Evolutionary conservation across 2,888 invertebrate genomes (phyloP).

Genomic region (Agelastica alni): DNA sequence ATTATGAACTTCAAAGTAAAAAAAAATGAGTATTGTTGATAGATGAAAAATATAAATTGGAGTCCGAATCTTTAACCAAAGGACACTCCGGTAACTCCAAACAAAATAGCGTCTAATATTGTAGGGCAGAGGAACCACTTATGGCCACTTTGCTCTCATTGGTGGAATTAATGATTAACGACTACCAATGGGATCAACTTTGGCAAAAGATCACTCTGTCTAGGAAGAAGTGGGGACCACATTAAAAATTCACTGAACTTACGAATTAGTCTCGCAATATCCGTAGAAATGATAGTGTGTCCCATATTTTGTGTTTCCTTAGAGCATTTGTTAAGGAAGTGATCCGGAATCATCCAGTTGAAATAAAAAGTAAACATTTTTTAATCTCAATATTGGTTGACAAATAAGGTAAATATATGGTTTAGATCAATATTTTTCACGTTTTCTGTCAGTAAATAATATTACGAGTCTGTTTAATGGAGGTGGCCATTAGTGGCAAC

Average conservation of each 20-base stretch:
- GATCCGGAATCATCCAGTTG: slow-evolving; percentile 7
- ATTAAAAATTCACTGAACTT: slow-evolving; percentile 11
- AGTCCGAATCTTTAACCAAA: too few species aligned
- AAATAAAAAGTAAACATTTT: slow-evolving; percentile 27
- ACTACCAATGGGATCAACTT: slow-evolving; percentile 10
- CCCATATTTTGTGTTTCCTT: slow-evolving; percentile 4
- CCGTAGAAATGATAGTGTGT: background rate
- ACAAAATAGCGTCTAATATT: too few species aligned
- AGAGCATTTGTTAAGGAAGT: slow-evolving; percentile 3
- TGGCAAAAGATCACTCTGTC: slow-evolving; percentile 10
- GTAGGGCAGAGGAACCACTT: slow-evolving; percentile 11
- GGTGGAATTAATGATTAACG: too few species aligned
- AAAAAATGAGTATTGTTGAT: too few species aligned
- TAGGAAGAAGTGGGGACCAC: slow-evolving; percentile 9
- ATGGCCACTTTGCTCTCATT: slow-evolving; percentile 10
- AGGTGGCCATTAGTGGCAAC: slow-evolving; percentile 11
- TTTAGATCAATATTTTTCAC: slow-evolving; percentile 13
- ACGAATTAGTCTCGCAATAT: background rate
- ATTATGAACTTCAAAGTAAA: too few species aligned
- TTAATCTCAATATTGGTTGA: slow-evolving; percentile 7
- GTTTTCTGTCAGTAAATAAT: slow-evolving; percentile 10
- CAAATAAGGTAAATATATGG: slow-evolving; percentile 10
- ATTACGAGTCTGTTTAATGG: slow-evolving; percentile 11
- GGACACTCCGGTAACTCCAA: too few species aligned
- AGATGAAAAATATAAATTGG: too few species aligned